Percentiles rank a stretch among this genome's conserved stretches.
These are phyloP conservation scores for Neoniphon sammara DNA, from an alignment of 2,797 vertebrate species.

Conservation along the genomic window DNA sequence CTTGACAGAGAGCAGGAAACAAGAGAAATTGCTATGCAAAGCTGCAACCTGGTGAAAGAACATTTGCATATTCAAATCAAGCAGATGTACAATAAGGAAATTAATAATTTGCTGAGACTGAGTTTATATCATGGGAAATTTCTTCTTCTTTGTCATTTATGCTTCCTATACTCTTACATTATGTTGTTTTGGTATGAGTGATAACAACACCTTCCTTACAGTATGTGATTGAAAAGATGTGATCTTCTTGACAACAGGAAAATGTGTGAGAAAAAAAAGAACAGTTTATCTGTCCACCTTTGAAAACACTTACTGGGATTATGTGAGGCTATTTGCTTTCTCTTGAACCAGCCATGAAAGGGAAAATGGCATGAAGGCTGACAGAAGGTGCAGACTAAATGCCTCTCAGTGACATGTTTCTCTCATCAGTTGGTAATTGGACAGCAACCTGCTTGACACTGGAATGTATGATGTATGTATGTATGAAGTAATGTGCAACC, in stretches of 20 bases:
- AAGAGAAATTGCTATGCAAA: slow-evolving; percentile 43
- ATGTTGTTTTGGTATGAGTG: not conserved
- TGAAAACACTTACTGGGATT: not conserved
- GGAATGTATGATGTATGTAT: slow-evolving; percentile 31
- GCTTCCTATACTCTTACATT: not conserved
- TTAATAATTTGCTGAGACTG: slow-evolving; percentile 34
- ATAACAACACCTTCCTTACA: not conserved
- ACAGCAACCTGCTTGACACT: slow-evolving; percentile 25
- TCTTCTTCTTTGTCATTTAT: not conserved
- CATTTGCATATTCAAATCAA: slow-evolving; percentile 71
- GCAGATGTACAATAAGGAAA: slow-evolving; percentile 39
- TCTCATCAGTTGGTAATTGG: slow-evolving; percentile 51
- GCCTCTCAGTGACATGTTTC: slow-evolving; percentile 39
- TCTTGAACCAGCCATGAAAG: not conserved
- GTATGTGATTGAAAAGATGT: not conserved
- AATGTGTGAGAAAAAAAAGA: slow-evolving; percentile 1
- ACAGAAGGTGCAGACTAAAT: slow-evolving; percentile 39
- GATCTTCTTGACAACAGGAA: not conserved
- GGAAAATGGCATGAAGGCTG: slow-evolving; percentile 17
- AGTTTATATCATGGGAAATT: slow-evolving; percentile 22
- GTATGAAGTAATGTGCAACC: slow-evolving; percentile 10
- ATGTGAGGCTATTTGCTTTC: not conserved
- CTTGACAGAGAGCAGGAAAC: slow-evolving; percentile 29
- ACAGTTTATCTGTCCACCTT: not conserved
- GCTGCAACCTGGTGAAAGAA: slow-evolving; percentile 3